Conservation (phyloP, 2,888 invertebrate genomes). For the Lasioglossum vierecki region DNA sequence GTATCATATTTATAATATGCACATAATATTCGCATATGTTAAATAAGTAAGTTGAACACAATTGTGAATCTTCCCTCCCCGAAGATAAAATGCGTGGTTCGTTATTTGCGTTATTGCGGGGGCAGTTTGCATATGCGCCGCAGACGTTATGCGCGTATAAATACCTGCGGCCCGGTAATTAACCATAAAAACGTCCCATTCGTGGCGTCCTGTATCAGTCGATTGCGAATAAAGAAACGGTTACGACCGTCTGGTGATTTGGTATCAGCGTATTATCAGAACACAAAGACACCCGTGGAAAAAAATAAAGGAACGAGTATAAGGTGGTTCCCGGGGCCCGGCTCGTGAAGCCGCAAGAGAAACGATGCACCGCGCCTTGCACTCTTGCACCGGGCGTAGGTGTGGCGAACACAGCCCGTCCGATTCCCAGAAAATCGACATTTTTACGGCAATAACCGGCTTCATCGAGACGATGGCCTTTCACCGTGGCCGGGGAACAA, state of each 20-base stretch:
- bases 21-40: too few relatives aligned
- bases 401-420: constrained; percentile 27
- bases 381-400: constrained; percentile 31
- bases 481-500: constrained; percentile 37
- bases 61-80: not conserved
- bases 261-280: not conserved
- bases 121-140: not conserved
- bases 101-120: not conserved
- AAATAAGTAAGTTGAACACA: too few relatives aligned
- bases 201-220: not conserved
- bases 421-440: constrained; percentile 43
- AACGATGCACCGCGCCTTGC: constrained; percentile 17
- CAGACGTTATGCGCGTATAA: not conserved
- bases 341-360: not conserved
- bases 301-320: not conserved
- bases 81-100: not conserved
- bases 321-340: not conserved
- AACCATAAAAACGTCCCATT: constrained; percentile 1
- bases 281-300: not conserved
- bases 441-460: constrained; percentile 47
- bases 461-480: constrained; percentile 39
- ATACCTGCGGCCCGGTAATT: not conserved
- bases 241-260: not conserved
- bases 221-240: not conserved
- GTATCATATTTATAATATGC: too few relatives aligned